These are phyloP conservation scores for Triops longicaudatus DNA, from an alignment of 1,140 invertebrate genomes.

Conservation along the genomic window DNA sequence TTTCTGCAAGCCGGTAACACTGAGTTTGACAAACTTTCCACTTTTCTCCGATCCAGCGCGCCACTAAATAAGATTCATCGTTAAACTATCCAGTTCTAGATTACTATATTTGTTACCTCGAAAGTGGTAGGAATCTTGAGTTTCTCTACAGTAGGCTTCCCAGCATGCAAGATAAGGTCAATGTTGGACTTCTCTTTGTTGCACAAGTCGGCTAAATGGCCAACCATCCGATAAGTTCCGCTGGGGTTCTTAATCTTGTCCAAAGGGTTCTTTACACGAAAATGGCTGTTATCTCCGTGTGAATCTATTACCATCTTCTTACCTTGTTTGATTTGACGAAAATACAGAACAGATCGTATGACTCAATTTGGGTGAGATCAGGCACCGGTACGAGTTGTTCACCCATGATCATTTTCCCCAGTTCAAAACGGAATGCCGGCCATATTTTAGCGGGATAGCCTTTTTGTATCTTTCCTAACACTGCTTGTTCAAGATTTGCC, in stretches of 20 bases:
- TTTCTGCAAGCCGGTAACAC: neutral
- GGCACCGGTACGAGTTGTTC: neutral
- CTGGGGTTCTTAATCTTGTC: neutral
- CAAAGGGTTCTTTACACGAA: neutral
- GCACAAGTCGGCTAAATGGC: neutral
- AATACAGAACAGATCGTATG: neutral
- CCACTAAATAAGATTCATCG: neutral
- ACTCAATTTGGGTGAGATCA: neutral
- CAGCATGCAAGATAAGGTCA: conserved; percentile 1
- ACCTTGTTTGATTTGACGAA: conserved; percentile 12
- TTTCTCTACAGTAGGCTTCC: neutral
- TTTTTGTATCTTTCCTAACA: neutral
- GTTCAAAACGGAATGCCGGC: neutral
- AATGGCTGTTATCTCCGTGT: neutral
- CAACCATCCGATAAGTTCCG: neutral
- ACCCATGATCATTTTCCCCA: neutral
- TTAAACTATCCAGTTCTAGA: neutral
- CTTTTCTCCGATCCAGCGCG: neutral
- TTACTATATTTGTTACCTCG: neutral
- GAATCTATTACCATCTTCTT: neutral
- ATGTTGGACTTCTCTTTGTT: conserved; percentile 5
- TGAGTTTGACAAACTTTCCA: neutral
- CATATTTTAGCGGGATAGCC: neutral
- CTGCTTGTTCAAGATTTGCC: neutral
- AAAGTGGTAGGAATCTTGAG: neutral